Conservation (phyloP, 37 sponge, comb jelly and placozoan species). For the Diacarnus erythraeanus region DNA sequence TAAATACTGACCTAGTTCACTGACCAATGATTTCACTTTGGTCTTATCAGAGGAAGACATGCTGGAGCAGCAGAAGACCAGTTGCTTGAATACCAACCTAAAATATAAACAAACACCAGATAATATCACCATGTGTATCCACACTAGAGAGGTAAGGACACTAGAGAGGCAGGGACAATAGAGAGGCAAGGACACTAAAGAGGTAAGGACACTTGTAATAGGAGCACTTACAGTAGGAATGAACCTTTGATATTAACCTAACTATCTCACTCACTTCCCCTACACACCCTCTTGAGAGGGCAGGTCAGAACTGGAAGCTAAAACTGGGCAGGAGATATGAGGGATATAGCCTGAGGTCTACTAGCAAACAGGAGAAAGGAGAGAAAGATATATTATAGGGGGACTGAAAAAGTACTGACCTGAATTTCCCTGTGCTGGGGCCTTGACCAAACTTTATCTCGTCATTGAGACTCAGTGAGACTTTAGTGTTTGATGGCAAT, state of each 20-base stretch:
- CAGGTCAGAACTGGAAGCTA: no score
- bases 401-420: not conserved
- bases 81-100: constrained; percentile 46
- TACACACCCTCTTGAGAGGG: no score
- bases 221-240: no score
- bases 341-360: not conserved
- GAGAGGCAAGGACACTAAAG: not conserved
- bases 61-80: constrained; percentile 63
- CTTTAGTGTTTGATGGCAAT: constrained; percentile 7
- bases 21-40: constrained; percentile 26
- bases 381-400: no score
- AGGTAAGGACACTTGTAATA: no score
- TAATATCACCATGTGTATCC: not conserved
- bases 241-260: no score
- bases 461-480: constrained; percentile 9
- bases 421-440: constrained; percentile 23
- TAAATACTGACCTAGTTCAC: constrained; percentile 32
- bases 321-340: no score
- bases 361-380: no score
- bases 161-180: not conserved
- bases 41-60: constrained; percentile 29
- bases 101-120: not conserved
- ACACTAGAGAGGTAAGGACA: not conserved
- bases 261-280: no score
- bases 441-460: constrained; percentile 63